Base-by-base conservation (phyloP, 2,888 invertebrate species). In the Choreutis nemorana region DNA sequence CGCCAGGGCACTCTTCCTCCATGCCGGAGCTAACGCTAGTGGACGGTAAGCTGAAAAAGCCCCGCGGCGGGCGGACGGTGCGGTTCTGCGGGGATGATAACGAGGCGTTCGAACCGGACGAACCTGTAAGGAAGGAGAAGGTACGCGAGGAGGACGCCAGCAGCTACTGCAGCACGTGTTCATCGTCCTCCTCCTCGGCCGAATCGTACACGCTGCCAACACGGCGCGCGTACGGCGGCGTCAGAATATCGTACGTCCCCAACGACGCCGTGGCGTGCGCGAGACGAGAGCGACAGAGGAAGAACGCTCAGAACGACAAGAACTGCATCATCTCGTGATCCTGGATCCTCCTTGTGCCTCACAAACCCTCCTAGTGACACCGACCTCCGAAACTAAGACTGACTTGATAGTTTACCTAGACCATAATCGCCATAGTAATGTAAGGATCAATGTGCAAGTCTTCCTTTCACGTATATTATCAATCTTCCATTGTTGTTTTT, bases 211-310 rank as follows among this genome's bases (percentile, higher is more conserved):
- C 91, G 36, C 71, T 94, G 46, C 93, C 94, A 3, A 87, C 92
- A 22, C 73, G 92, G 42, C 81, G 91, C 33, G 90, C 91, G 28
- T 92, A 92, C 57, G 91, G 91, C 31, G 94, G 94, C 22, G 92
- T 94, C 8, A 77, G 94, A 42, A 93, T 94, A 48, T 92, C 94
- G 6, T 96, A 95, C 70, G 94, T 95, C 40, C 94, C 94, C 44
- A 94, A 94, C 64, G 94, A 94, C 67, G 90, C 92, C 3, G 81
- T 94, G 27, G 93, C 93, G 32, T 89, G 89, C 54, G 91, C 91
- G 27, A 83, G 87, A 45, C 82, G 89, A 36, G 83, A 88, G 30
- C 81, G 87, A 42, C 80, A 61, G 54, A 51, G 71, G 15, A 61
- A 82, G 83, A 55, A 83, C 81, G 61, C 72, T 33, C 87, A 85